A percentile compares a stretch with the other conserved stretches of the same genome.
phyloP scores from a whole-genome alignment of 2,888 invertebrate genomes.

The Biston betularia region DNA sequence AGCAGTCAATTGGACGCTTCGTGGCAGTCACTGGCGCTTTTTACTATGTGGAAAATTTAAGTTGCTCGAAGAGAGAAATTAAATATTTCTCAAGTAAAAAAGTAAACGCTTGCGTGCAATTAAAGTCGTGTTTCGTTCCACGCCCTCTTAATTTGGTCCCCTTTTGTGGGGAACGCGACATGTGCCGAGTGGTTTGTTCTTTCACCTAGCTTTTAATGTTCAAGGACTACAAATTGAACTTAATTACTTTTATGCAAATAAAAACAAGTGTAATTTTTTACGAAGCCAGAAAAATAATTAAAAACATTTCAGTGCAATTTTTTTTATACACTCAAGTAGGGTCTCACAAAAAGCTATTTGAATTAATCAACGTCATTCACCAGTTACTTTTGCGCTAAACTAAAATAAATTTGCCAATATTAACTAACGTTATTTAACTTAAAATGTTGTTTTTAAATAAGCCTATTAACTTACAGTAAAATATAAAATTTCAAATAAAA shows the following conservation, averaged over 20 bases:
- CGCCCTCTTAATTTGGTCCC: constrained; percentile 68
- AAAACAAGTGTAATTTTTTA: neutral
- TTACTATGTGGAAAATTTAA: neutral
- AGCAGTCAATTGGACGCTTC: too few species aligned
- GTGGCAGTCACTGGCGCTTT: too few species aligned
- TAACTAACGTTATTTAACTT: too few species aligned
- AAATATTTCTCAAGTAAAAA: constrained; percentile 53
- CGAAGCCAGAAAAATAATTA: neutral
- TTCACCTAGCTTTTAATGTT: constrained; percentile 54
- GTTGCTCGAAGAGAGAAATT: constrained; percentile 6
- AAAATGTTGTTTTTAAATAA: too few species aligned
- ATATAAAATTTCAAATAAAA: too few species aligned
- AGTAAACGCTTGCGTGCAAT: constrained; percentile 62
- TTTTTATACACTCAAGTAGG: neutral
- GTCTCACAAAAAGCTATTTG: too few species aligned
- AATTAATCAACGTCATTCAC: too few species aligned
- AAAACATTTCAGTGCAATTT: neutral
- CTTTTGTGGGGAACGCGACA: constrained; percentile 64
- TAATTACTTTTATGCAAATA: constrained; percentile 26
- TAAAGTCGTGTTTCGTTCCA: constrained; percentile 67
- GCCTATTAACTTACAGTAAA: too few species aligned
- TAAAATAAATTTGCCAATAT: too few species aligned
- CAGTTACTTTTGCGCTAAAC: too few species aligned
- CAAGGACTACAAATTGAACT: constrained; percentile 41
- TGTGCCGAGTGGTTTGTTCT: constrained; percentile 65